phyloP scores from a whole-genome alignment of 2,113 vertebrate genomes.

The Anguilla japonica region DNA sequence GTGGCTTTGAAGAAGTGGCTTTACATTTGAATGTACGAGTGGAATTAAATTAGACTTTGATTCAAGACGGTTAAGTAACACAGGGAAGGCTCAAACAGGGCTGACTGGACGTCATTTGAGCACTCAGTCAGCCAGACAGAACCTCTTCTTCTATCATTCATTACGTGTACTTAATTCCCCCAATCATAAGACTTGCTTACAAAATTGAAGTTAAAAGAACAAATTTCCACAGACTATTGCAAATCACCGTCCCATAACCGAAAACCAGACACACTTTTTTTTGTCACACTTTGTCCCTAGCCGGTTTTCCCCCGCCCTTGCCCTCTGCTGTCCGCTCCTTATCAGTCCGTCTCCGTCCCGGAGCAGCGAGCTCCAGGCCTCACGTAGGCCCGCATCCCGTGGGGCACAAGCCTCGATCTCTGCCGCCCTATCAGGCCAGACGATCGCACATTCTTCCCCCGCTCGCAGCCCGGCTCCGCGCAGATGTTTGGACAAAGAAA shows the following conservation, averaged over 20 bases:
- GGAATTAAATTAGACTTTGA: background rate
- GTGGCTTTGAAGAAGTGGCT: too few relatives aligned
- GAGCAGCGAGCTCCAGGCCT: conserved; percentile 14
- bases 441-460: conserved; percentile 25
- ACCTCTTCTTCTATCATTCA: background rate
- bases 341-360: conserved; percentile 21
- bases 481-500: conserved; percentile 11
- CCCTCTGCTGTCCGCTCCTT: background rate
- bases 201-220: background rate
- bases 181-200: background rate
- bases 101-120: background rate
- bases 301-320: background rate
- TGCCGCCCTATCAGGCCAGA: conserved; percentile 33
- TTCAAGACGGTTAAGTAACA: background rate
- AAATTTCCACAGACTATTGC: background rate
- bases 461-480: background rate
- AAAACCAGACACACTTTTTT: background rate
- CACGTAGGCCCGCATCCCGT: conserved; percentile 48
- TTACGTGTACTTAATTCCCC: background rate
- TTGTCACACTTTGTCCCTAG: background rate
- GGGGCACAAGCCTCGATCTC: conserved; percentile 25
- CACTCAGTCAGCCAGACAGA: background rate
- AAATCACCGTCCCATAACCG: background rate
- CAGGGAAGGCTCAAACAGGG: background rate
- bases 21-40: too few relatives aligned